Evolutionary conservation across 2,888 invertebrate species (phyloP), one percentile per base, ranked within the genome.

Genomic region (Barypeithes pellucidus): DNA sequence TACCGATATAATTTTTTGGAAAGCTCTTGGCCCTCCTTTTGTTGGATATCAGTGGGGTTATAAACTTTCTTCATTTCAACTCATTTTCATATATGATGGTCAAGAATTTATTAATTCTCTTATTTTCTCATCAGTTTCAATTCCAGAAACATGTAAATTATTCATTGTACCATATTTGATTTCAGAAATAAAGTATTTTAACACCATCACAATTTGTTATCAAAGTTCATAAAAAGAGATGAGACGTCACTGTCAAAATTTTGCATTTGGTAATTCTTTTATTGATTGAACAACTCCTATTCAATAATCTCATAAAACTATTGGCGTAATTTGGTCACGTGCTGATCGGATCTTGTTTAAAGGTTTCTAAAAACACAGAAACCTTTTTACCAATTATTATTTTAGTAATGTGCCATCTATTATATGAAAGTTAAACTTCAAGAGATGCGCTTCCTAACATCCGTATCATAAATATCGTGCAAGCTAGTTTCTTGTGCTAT

Each of bases 1-100:
- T 81, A 89, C 90, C 88, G 88, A 85, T 89, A 89, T 80, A 89
- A 85, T 83, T 89, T 89, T 84, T 87, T 88, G 70, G 89, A 87
- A 80, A 87, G 85, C 81, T 89, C 89, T 79, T 88, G 87, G 82
- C 87, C 86, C 82, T 89, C 89, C 80, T 87, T 86, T 81, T 87
- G 87, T 79, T 84, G 86, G 84, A 88, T 88, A 82, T 87, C 87
- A 80, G 86, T 84, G 80, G 87, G 84, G 85, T 87, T 88, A 81
- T 87, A 88, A 79, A 84, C 84, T 84, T 87, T 89, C 87, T 88
- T 89, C 89, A 89, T 88, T 81, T 87, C 86, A 85, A 85, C 85
- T 88, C 88, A 88, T 88, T 82, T 84, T 86, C 80, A 80, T 82
- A 78, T 71, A 80, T 79, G 82, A 82, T 83, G 84, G 86, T 86